A percentile compares a stretch with the other conserved stretches of the same genome.
phyloP scores from a whole-genome alignment of 2,113 vertebrate species.

The Delphinapterus leucas region DNA sequence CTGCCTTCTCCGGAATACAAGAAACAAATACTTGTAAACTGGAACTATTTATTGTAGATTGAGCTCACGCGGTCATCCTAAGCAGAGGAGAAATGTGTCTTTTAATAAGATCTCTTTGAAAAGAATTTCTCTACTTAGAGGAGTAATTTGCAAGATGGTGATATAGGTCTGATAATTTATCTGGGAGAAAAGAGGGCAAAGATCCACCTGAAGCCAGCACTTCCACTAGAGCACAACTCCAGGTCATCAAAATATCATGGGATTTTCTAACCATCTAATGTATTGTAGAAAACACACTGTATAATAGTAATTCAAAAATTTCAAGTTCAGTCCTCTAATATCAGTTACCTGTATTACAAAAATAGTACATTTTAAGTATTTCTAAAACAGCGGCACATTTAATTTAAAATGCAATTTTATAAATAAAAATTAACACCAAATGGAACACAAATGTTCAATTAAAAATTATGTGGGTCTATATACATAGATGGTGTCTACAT shows the following conservation, averaged over 20 bases:
- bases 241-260: too few species aligned
- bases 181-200: too few species aligned
- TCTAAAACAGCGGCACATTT: background rate
- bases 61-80: background rate
- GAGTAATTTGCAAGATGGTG: background rate
- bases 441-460: background rate
- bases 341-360: background rate
- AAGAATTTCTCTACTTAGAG: background rate
- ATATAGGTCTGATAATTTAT: background rate
- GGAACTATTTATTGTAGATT: background rate
- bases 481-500: too few species aligned
- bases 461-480: background rate
- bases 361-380: background rate
- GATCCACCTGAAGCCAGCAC: background rate
- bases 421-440: background rate
- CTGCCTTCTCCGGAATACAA: background rate
- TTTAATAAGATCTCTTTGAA: background rate
- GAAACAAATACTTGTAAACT: background rate
- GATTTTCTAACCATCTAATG: too few species aligned
- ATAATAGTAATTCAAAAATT: background rate
- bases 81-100: background rate
- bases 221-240: fast-evolving
- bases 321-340: background rate
- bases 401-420: background rate
- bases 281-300: background rate